Conservation (phyloP, 2,888 invertebrate genomes). For the Tholera decimalis region DNA sequence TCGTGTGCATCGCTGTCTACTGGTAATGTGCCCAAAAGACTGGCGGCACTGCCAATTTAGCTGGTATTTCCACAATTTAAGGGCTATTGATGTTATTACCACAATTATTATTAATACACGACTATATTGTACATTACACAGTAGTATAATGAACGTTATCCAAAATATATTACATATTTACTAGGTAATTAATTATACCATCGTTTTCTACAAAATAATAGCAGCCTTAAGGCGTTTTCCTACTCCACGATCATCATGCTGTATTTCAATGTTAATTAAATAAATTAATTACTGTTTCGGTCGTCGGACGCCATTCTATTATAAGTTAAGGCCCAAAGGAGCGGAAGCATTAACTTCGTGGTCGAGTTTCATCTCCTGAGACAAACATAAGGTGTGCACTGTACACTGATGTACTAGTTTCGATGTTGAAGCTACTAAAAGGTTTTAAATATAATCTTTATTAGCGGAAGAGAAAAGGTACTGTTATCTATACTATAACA, state of each 20-base stretch:
- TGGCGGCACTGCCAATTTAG: too few species aligned
- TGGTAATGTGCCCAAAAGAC: too few species aligned
- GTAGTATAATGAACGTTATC: too few species aligned
- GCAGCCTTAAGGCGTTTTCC: slow-evolving; percentile 2
- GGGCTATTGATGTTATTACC: too few species aligned
- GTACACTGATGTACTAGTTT: slow-evolving; percentile 41
- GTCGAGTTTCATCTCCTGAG: slow-evolving; percentile 61
- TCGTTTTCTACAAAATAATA: slow-evolving; percentile 12
- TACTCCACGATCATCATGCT: slow-evolving; percentile 16
- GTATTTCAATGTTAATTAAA: slow-evolving; percentile 56
- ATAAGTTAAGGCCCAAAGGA: slow-evolving; percentile 61
- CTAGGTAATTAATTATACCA: too few species aligned
- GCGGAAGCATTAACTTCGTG: slow-evolving; percentile 57
- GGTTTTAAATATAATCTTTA: slow-evolving; percentile 24
- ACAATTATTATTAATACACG: too few species aligned
- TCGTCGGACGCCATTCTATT: slow-evolving; percentile 53
- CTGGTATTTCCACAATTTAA: too few species aligned
- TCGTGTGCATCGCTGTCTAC: too few species aligned
- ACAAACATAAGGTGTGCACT: slow-evolving; percentile 29
- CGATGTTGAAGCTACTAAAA: slow-evolving; percentile 26
- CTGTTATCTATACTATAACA: background rate
- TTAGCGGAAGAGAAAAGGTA: background rate
- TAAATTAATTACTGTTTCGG: slow-evolving; percentile 59
- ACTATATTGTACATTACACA: too few species aligned
- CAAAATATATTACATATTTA: too few species aligned